These are phyloP conservation scores for Oasisia sp. DNA, from an alignment of 2,888 invertebrate species.

Conservation along the genomic window DNA sequence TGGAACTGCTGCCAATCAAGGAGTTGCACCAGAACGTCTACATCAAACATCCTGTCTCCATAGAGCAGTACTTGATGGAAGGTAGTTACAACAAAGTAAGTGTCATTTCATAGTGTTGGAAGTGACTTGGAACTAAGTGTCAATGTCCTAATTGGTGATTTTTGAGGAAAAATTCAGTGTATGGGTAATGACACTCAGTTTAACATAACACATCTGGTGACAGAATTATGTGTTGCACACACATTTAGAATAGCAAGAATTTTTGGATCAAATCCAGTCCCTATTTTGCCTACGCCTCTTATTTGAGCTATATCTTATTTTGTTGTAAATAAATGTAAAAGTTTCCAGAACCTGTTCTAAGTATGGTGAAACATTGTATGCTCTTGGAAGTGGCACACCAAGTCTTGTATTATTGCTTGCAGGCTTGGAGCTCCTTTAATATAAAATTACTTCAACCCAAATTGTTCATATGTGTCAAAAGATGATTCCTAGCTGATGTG, in stretches of 20 bases:
- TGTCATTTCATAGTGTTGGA: not conserved
- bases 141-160: not conserved
- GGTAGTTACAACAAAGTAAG: conserved; percentile 95
- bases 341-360: not conserved
- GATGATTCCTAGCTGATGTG: too few relatives aligned
- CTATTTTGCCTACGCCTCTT: not conserved
- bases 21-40: conserved; percentile 93
- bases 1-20: conserved; percentile 91
- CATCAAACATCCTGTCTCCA: conserved; percentile 90
- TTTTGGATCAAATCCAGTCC: not conserved
- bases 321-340: not conserved
- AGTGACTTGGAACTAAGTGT: not conserved
- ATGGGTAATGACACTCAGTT: not conserved
- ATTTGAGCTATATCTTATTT: not conserved
- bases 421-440: not conserved
- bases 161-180: not conserved
- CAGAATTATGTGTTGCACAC: not conserved
- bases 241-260: not conserved
- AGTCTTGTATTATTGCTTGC: not conserved
- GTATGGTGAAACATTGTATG: not conserved
- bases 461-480: too few relatives aligned
- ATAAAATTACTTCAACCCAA: not conserved
- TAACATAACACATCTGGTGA: not conserved
- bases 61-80: conserved; percentile 99
- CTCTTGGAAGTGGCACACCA: not conserved